Evolutionary conservation across 2,113 vertebrate species (phyloP).

Genomic region (Sula dactylatra): DNA sequence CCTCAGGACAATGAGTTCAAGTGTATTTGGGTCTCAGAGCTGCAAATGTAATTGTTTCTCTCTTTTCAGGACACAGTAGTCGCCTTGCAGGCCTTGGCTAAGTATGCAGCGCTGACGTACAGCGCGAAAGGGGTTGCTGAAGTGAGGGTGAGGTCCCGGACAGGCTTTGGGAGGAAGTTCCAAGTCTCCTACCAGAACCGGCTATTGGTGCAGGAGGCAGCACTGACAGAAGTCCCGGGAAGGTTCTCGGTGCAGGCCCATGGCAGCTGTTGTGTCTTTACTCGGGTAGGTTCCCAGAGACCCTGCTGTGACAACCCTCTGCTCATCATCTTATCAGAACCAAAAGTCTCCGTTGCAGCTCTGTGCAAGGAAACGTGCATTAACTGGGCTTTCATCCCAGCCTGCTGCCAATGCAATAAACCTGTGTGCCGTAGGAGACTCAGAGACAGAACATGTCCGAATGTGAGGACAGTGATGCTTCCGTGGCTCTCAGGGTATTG

Average conservation of each 20-base stretch:
- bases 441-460: background rate
- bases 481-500: background rate
- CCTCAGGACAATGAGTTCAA: background rate
- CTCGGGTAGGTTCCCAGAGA: slow-evolving; percentile 71
- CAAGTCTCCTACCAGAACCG: slow-evolving; percentile 75
- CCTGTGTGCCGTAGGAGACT: background rate
- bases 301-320: background rate
- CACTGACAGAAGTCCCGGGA: slow-evolving; percentile 72
- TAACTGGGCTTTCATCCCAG: background rate
- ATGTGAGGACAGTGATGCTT: background rate
- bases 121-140: slow-evolving; percentile 29
- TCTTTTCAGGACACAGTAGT: slow-evolving; percentile 84
- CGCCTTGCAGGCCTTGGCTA: slow-evolving; percentile 85
- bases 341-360: background rate
- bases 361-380: background rate
- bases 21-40: background rate
- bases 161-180: slow-evolving; percentile 71
- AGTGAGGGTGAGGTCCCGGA: slow-evolving; percentile 71
- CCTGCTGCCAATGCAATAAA: background rate
- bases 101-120: slow-evolving; percentile 75
- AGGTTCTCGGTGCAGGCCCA: slow-evolving; percentile 72
- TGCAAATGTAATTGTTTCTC: background rate
- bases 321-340: background rate
- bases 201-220: slow-evolving; percentile 79
- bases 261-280: slow-evolving; percentile 77